Conservation (phyloP, 30 jellyfish, hydroid and myxozoan species). For the Chrysaora quinquecirrha region DNA sequence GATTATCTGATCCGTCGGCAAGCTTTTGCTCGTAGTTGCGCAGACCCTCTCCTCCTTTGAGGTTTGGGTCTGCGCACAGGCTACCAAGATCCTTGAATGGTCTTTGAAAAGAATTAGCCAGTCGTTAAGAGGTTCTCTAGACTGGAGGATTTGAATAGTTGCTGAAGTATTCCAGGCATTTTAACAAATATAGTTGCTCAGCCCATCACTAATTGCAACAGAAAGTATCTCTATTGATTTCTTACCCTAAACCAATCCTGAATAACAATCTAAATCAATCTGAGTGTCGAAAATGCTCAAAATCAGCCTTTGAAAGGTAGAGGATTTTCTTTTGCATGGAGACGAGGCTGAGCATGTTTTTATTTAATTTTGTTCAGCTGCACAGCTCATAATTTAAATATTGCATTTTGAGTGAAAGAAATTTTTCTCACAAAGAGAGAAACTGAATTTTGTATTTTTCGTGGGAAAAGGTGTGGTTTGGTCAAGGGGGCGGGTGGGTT, state of each 20-base stretch:
- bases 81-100: no score
- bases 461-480: not conserved
- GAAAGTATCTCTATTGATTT: not conserved
- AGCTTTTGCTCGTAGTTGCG: no score
- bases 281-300: not conserved
- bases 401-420: no score
- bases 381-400: not conserved
- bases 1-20: no score
- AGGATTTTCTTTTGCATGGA: not conserved
- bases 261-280: not conserved
- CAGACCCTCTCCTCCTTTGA: no score
- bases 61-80: no score
- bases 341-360: not conserved
- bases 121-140: no score
- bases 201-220: conserved; percentile 1
- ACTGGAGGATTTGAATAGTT: no score
- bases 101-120: no score
- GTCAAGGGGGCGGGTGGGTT: not conserved
- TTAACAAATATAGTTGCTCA: not conserved
- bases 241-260: not conserved
- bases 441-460: not conserved
- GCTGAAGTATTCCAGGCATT: conserved; percentile 6
- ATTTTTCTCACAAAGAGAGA: not conserved
- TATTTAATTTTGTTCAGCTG: not conserved
- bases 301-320: not conserved